Evolutionary conservation across 2,888 invertebrate genomes (phyloP).

Genomic region (Melitaea athalia): DNA sequence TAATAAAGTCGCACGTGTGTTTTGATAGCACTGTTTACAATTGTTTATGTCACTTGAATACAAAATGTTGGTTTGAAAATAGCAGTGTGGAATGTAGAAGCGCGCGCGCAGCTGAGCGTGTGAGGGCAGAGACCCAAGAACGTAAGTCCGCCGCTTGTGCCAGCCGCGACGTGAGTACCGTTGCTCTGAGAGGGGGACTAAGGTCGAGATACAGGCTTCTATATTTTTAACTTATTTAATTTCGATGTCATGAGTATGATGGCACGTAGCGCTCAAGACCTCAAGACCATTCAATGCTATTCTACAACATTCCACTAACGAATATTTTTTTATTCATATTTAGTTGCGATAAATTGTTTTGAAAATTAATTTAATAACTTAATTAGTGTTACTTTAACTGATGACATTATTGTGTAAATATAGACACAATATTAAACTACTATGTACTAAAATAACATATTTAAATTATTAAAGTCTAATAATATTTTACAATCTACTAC

Average conservation of each 20-base stretch:
- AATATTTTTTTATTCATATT: no score
- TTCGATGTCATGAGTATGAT: constrained; percentile 61
- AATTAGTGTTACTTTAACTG: no score
- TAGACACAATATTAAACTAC: no score
- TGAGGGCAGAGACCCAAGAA: constrained; percentile 74
- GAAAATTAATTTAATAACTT: no score
- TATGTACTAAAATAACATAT: no score
- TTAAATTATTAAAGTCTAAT: no score
- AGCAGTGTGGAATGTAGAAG: constrained; percentile 35
- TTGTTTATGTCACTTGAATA: constrained; percentile 20
- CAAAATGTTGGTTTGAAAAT: constrained; percentile 24
- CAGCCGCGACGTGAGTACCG: constrained; percentile 65
- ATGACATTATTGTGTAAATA: no score
- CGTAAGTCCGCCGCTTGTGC: constrained; percentile 57
- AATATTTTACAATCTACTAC: no score
- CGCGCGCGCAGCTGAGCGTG: constrained; percentile 58
- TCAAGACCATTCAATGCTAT: not conserved
- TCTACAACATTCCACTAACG: not conserved
- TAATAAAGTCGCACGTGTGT: not conserved
- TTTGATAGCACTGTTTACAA: not conserved
- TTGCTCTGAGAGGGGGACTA: constrained; percentile 71
- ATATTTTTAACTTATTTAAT: constrained; percentile 75
- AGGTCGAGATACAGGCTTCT: constrained; percentile 67
- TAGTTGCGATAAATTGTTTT: no score
- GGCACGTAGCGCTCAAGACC: not conserved